Percentiles rank a stretch among this genome's conserved stretches.
phyloP scores from a whole-genome alignment of 2,113 vertebrate species.

The Urocitellus parryii region DNA sequence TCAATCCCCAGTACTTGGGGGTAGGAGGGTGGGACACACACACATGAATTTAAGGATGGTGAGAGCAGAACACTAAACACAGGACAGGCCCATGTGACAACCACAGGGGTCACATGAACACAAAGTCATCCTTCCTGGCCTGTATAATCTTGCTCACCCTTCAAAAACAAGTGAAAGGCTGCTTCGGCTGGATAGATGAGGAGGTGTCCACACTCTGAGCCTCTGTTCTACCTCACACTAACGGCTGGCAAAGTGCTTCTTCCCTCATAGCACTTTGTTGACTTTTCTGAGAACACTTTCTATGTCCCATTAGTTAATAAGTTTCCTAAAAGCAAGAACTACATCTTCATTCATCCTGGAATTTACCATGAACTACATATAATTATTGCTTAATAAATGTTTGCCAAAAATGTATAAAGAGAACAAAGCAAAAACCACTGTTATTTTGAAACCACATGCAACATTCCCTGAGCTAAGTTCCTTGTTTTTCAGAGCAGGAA shows the following conservation, averaged over 20 bases:
- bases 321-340: not conserved
- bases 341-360: not conserved
- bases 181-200: not conserved
- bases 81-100: too few relatives aligned
- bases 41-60: not conserved
- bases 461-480: not conserved
- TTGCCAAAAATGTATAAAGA: not conserved
- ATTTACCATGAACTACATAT: not conserved
- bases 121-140: not conserved
- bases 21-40: too few relatives aligned
- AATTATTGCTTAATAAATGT: not conserved
- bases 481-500: not conserved
- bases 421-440: not conserved
- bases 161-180: not conserved
- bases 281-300: not conserved
- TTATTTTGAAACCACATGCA: not conserved
- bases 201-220: accelerated
- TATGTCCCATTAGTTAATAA: not conserved
- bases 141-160: not conserved
- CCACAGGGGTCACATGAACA: not conserved
- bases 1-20: not conserved
- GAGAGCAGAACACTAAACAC: not conserved
- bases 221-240: not conserved
- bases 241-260: not conserved
- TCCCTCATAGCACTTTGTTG: not conserved